Base-by-base conservation (phyloP, 2,797 vertebrate genomes). In the Pipistrellus nathusii region DNA sequence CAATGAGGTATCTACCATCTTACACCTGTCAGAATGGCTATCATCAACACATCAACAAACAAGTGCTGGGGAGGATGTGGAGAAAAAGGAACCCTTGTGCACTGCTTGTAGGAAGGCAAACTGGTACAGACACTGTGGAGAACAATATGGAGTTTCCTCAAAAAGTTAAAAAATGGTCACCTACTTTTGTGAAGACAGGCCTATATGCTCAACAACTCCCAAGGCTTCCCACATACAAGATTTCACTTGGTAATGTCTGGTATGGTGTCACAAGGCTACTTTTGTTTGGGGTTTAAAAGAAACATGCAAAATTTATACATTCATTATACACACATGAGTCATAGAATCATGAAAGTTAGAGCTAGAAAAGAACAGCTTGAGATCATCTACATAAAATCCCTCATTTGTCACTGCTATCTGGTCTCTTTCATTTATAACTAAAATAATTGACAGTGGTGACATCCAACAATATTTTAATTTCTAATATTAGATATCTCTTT, bases 221-320 rank as follows among this genome's bases (percentile, higher is more conserved):
- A 51, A 4, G 85, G 75, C 25, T 91, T 71, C 14, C 3, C 6
- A 25, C 8, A 11, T n/a, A 20, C 20, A 32, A 46, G 15, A 91
- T 30, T 44, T 15, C 51, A 41, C 5, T 44, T 25, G 3, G 23
- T 27, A 25, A 73, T 87, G n/a, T 20, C 14, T 41, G 2, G 3
- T 44, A 13, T 75, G 80, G 59, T 77, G 21, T 71, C 57, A 69
- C 21, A 5, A 91, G 57, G 53, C 44, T 51, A 69, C 14, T 59
- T 88, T 78, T 32, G 15, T 88, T 93, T 59, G 68, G 27, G 51
- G 6, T 90, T 82, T 88, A 53, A 84, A 75, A 75, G 18, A 85
- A 69, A 15, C 11, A 32, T 30, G 30, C 30, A 78, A 30, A 81
- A 82, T 41, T 35, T 72, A 53, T 41, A 18, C 13, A 27, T 78